Base-by-base conservation (phyloP, 1,140 invertebrate genomes). In the Cardiocondyla obscurior region DNA sequence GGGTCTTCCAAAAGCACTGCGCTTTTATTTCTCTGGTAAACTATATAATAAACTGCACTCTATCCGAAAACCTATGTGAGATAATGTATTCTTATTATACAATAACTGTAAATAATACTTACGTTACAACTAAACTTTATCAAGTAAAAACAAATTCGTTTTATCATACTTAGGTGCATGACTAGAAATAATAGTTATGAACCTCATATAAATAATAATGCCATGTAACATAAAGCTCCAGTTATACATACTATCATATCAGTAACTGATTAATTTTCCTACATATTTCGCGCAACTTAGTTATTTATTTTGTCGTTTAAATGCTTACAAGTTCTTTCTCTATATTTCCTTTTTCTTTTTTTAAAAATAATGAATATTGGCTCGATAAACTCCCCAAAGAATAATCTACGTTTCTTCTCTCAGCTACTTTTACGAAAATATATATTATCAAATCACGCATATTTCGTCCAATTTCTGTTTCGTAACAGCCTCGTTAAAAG, bases 81-180 rank as follows among this genome's bases (percentile, higher is more conserved):
- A 90, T 81, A 89, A 89, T 36, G 28, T 73, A 81, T 55, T 46
- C 84, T 69, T 85, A 86, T 76, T 90, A 76, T 58, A 58, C 10
- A 73, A 73, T 69, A 86, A 87, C 84, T 86, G 88, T 65, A 90
- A 90, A 88, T 91, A 92, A 91, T 91, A 92, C 83, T 91, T 89
- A n/a, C 76, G 69, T 42, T 22, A 36, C 12, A 49, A 87, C 83
- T 86, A 85, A 82, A 84, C 84, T 74, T 57, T 28, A 2, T 16
- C 22, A 30, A 19, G n/a, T 58, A 7, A 39, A 81, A 81, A 53
- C 28, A 49, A 87, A 83, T 81, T n/a, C 4, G 3, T 36, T 19
- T 79, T 30, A 12, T n/a, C n/a, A 30, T 36, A 46, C 14, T 28
- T 16, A 53, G 55, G 25, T 62, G 10, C 46, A 25, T 67, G 83